Evolutionary conservation across 2,113 vertebrate species (phyloP).

Genomic region (Taxidea taxus): DNA sequence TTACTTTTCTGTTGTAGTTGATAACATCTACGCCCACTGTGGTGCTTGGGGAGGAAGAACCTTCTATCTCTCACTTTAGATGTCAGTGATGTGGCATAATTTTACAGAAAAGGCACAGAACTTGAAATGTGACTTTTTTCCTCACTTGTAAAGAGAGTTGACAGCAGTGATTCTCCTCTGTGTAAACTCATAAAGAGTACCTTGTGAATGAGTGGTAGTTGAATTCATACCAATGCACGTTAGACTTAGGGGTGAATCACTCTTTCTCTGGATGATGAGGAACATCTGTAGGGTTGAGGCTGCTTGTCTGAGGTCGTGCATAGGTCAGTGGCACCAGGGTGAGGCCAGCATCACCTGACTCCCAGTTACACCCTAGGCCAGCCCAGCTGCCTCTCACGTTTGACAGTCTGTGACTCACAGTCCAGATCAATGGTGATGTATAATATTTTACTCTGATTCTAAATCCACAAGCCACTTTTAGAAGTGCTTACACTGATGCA

Average conservation of each 20-base stretch:
- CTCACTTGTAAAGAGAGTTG: slow-evolving; percentile 29
- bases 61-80: not conserved
- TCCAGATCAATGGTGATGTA: slow-evolving; percentile 59
- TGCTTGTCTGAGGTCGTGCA: not conserved
- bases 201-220: not conserved
- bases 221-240: not conserved
- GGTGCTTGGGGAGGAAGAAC: slow-evolving; percentile 12
- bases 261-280: not conserved
- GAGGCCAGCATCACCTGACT: not conserved
- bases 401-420: slow-evolving; percentile 56
- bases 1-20: slow-evolving; percentile 26
- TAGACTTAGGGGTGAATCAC: not conserved
- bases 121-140: slow-evolving; percentile 39
- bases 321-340: too few species aligned
- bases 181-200: not conserved
- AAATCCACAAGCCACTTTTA: slow-evolving; percentile 63
- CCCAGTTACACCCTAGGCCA: not conserved
- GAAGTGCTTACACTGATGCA: slow-evolving; percentile 36
- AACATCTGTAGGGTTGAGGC: not conserved
- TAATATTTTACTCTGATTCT: slow-evolving; percentile 64
- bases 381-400: slow-evolving; percentile 45
- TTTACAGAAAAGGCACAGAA: slow-evolving; percentile 42
- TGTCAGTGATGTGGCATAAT: slow-evolving; percentile 36
- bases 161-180: slow-evolving; percentile 41
- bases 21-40: not conserved